phyloP scores from a whole-genome alignment of 2,113 vertebrate genomes.

The Rhinopomastus cyanomelas region DNA sequence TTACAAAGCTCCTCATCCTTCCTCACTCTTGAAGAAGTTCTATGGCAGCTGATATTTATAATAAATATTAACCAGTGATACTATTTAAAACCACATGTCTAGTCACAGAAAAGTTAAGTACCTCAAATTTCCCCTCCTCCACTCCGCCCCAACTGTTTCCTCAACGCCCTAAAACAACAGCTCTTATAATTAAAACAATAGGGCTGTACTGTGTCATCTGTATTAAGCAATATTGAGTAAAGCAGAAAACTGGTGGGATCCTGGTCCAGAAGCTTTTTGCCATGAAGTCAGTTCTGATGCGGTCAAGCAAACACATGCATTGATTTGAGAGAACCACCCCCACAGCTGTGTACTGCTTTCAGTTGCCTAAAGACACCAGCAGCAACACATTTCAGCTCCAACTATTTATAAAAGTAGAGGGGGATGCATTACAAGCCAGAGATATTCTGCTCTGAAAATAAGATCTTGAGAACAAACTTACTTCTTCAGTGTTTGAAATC shows the following conservation, averaged over 20 bases:
- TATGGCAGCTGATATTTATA: not conserved
- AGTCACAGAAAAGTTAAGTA: not conserved
- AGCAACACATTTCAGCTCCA: not conserved
- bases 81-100: not conserved
- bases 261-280: not conserved
- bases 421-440: not conserved
- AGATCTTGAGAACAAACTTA: constrained; percentile 71
- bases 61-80: not conserved
- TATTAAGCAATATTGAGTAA: not conserved
- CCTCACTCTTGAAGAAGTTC: not conserved
- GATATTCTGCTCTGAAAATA: not conserved
- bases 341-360: not conserved
- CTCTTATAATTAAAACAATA: not conserved
- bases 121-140: not conserved
- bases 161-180: not conserved
- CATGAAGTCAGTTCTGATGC: not conserved
- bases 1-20: not conserved
- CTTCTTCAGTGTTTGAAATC: constrained; percentile 93
- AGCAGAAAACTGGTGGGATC: not conserved
- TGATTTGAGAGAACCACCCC: not conserved
- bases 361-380: not conserved
- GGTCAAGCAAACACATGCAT: not conserved
- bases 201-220: not conserved
- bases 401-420: not conserved
- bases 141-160: not conserved